Conservation (phyloP, 2,113 vertebrate genomes). For the Nannobrachium achirus region DNA sequence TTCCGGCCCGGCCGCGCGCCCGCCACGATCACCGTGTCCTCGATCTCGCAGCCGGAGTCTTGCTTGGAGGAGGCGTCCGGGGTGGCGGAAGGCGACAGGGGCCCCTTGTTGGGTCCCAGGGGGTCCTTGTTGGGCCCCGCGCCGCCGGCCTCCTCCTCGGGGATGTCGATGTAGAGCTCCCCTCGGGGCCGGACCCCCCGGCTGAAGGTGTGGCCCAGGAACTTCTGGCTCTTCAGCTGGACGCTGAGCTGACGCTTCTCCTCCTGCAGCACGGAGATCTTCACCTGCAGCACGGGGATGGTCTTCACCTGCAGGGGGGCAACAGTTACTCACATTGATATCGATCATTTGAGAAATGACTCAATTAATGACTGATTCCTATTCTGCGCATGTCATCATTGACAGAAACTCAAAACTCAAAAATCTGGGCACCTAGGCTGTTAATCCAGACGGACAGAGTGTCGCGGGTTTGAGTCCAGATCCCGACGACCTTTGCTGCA, state of each 20-base stretch:
- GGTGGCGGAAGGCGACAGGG: conserved; percentile 68
- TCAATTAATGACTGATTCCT: too few relatives aligned
- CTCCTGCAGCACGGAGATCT: conserved; percentile 91
- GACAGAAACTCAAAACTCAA: too few relatives aligned
- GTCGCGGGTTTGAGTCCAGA: too few relatives aligned
- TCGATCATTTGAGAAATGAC: too few relatives aligned
- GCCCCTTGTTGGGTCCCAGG: conserved; percentile 27
- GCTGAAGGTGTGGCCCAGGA: conserved; percentile 83
- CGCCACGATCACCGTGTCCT: conserved; percentile 78
- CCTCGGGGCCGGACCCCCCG: conserved; percentile 69
- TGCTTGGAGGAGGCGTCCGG: conserved; percentile 66
- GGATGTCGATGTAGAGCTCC: conserved; percentile 90
- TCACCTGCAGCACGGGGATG: conserved; percentile 91
- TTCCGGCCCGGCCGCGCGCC: conserved; percentile 64
- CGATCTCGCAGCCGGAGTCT: conserved; percentile 78
- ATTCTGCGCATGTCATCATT: too few relatives aligned
- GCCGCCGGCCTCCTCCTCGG: conserved; percentile 77
- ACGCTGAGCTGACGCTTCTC: conserved; percentile 91
- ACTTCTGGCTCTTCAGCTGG: conserved; percentile 92
- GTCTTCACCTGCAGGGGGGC: conserved; percentile 76
- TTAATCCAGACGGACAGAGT: too few relatives aligned
- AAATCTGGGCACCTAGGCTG: too few relatives aligned
- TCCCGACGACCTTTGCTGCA: too few relatives aligned
- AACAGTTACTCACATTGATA: too few relatives aligned
- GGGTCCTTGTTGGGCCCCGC: conserved; percentile 20